These are phyloP conservation scores for Corythaixoides concolor DNA, from an alignment of 2,113 vertebrate species.

Conservation along the genomic window DNA sequence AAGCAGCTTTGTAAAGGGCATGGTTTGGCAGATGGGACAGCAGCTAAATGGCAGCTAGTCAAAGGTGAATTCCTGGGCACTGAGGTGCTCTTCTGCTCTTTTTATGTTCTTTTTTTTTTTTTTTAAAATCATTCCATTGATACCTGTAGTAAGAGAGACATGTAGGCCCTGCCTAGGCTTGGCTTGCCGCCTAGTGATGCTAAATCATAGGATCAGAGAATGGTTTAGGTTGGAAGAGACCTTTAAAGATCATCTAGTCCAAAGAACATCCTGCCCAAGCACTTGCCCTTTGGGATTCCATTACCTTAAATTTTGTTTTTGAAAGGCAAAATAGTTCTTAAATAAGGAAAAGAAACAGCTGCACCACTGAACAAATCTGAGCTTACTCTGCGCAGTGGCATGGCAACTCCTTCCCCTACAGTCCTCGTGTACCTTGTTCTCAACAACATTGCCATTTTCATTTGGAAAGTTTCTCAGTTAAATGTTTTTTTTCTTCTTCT, in stretches of 20 bases:
- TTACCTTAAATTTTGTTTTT: neutral
- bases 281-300: neutral
- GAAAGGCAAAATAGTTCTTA: neutral
- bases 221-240: neutral
- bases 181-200: neutral
- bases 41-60: constrained; percentile 14
- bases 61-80: neutral
- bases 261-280: neutral
- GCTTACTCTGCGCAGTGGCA: neutral
- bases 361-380: neutral
- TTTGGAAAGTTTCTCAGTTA: neutral
- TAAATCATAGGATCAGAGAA: neutral
- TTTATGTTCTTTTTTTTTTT: neutral
- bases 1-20: neutral
- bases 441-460: neutral
- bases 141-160: neutral
- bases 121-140: neutral
- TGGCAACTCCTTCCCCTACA: constrained; percentile 9
- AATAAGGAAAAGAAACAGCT: neutral
- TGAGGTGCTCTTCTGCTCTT: neutral
- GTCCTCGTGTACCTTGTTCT: neutral
- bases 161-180: neutral
- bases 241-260: neutral
- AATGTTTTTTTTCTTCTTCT: fast-evolving
- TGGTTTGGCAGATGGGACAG: neutral